Percentiles rank a stretch among this genome's conserved stretches.
These are phyloP conservation scores for Schizaphis graminum DNA, from an alignment of 2,888 invertebrate species.

Conservation along the genomic window DNA sequence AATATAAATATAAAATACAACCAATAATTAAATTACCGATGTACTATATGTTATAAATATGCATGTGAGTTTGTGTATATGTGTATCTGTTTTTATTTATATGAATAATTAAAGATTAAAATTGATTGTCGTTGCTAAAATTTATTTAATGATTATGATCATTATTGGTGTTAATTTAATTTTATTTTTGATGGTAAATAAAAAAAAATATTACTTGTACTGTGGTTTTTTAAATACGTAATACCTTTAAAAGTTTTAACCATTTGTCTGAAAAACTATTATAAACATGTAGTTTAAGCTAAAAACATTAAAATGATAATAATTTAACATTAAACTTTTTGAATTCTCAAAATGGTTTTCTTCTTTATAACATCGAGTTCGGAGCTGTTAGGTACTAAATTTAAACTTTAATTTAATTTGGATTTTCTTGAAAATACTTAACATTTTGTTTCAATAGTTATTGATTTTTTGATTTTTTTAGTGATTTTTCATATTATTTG, in stretches of 20 bases:
- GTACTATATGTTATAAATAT: too few species aligned
- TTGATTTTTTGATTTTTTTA: not conserved
- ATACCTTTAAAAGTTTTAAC: not conserved
- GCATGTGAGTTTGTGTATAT: too few species aligned
- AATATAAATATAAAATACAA: too few species aligned
- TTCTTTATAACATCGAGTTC: not conserved
- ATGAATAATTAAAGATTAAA: too few species aligned
- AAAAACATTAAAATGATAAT: not conserved
- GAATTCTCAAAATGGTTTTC: not conserved
- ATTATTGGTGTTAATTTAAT: too few species aligned
- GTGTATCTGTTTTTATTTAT: too few species aligned
- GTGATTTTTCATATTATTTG: not conserved
- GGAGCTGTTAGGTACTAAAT: not conserved
- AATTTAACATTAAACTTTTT: not conserved
- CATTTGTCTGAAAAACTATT: not conserved
- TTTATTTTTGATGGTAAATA: too few species aligned
- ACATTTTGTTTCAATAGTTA: not conserved
- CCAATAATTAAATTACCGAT: too few species aligned
- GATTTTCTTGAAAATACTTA: not conserved
- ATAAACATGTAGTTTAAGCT: not conserved
- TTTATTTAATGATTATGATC: too few species aligned
- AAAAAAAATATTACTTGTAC: too few species aligned
- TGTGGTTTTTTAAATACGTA: not conserved
- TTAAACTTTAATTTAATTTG: not conserved
- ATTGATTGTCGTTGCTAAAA: too few species aligned